Conservation (phyloP, 2,888 invertebrate species). For the Ormyrus rosae region DNA sequence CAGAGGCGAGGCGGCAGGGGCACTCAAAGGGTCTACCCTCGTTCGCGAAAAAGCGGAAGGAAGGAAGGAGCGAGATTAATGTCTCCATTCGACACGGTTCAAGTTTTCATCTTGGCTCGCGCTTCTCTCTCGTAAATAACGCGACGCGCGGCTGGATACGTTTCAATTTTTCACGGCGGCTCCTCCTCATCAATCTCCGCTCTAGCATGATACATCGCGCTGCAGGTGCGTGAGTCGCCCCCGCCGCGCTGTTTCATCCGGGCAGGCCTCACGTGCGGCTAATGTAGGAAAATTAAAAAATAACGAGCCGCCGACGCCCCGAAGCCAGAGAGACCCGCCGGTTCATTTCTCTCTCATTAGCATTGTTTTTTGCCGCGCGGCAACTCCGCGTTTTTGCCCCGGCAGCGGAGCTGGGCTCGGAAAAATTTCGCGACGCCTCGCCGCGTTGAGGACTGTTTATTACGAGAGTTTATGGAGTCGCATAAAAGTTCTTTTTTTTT, state of each 20-base stretch:
- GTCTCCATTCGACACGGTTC: constrained; percentile 57
- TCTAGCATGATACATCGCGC: constrained; percentile 40
- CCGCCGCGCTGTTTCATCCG: background rate
- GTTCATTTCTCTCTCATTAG: too few relatives aligned
- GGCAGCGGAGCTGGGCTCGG: too few relatives aligned
- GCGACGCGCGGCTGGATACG: constrained; percentile 53
- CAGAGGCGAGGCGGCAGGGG: too few relatives aligned
- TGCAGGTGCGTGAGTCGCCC: background rate
- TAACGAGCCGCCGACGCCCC: background rate
- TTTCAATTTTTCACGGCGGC: constrained; percentile 59
- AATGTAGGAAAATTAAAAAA: constrained; percentile 28
- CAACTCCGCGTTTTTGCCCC: too few relatives aligned
- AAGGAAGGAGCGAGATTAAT: constrained; percentile 55
- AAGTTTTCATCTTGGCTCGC: constrained; percentile 57
- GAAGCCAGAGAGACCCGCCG: too few relatives aligned
- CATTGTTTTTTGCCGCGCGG: too few relatives aligned
- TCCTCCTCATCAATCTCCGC: constrained; percentile 58
- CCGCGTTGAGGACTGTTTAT: too few relatives aligned
- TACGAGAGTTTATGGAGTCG: too few relatives aligned
- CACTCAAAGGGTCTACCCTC: too few relatives aligned
- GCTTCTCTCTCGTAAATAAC: constrained; percentile 55
- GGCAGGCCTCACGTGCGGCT: background rate
- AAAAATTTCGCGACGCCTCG: too few relatives aligned
- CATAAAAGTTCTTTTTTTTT: too few relatives aligned
- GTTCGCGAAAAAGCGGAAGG: background rate